A percentile compares a stretch with the other conserved stretches of the same genome.
phyloP scores from a whole-genome alignment of 2,888 invertebrate genomes.

The Drosophila sordidula region DNA sequence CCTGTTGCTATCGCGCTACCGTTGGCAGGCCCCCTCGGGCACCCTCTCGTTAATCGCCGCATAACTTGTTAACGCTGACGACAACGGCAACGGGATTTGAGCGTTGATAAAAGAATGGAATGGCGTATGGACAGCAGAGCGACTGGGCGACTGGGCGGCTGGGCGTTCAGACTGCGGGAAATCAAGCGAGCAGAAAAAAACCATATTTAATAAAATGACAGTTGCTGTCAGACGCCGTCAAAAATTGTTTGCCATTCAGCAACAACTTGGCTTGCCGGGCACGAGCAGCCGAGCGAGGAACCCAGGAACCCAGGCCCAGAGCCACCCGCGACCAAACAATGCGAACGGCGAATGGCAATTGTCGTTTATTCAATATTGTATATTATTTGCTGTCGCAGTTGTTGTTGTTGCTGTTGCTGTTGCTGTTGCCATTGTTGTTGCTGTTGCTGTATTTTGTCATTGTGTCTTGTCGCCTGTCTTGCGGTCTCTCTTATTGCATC shows the following conservation, averaged over 20 bases:
- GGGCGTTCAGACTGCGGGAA: slow-evolving; percentile 25
- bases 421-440: slow-evolving; percentile 43
- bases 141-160: slow-evolving; percentile 30
- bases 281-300: slow-evolving; percentile 51
- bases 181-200: slow-evolving; percentile 55
- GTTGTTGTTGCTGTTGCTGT: slow-evolving; percentile 31
- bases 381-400: slow-evolving; percentile 46
- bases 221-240: slow-evolving; percentile 80
- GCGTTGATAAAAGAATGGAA: slow-evolving; percentile 64
- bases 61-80: slow-evolving; percentile 79
- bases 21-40: slow-evolving; percentile 23
- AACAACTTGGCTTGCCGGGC: slow-evolving; percentile 72
- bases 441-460: slow-evolving; percentile 71
- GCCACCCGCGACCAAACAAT: slow-evolving; percentile 53
- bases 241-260: slow-evolving; percentile 64
- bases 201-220: slow-evolving; percentile 82
- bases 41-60: slow-evolving; percentile 61
- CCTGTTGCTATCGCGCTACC: slow-evolving; percentile 71
- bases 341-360: slow-evolving; percentile 66
- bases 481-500: slow-evolving; percentile 61
- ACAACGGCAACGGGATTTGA: slow-evolving; percentile 80
- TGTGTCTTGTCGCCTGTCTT: slow-evolving; percentile 76
- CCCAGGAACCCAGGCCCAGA: slow-evolving; percentile 18
- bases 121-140: slow-evolving; percentile 33
- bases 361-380: slow-evolving; percentile 72